Evolutionary conservation across 2,797 vertebrate species (phyloP).

Genomic region (Gouania willdenowi): DNA sequence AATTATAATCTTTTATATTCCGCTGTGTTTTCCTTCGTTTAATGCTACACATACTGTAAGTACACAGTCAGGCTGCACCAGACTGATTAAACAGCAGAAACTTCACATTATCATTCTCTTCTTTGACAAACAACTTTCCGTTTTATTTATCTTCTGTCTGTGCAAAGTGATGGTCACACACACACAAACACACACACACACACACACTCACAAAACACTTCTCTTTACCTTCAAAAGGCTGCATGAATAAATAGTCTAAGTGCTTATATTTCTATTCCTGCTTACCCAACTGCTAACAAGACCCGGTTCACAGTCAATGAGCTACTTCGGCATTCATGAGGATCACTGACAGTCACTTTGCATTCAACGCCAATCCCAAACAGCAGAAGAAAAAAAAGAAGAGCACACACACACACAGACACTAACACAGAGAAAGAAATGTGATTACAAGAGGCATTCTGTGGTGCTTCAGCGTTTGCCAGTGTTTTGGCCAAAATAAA

Average conservation of each 20-base stretch:
- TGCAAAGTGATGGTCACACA: conserved; percentile 27
- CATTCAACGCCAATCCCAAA: conserved; percentile 81
- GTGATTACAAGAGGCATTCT: conserved; percentile 66
- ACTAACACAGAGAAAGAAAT: conserved; percentile 58
- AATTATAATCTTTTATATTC: too few species aligned
- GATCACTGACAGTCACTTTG: conserved; percentile 82
- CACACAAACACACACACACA: conserved; percentile 14
- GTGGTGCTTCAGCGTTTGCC: conserved; percentile 60
- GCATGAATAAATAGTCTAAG: conserved; percentile 72
- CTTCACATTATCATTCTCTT: conserved; percentile 22
- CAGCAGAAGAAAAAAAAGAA: conserved; percentile 58
- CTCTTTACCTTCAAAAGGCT: conserved; percentile 72
- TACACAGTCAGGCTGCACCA: not conserved
- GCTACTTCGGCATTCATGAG: conserved; percentile 82
- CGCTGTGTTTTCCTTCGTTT: too few species aligned
- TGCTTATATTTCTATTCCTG: conserved; percentile 76
- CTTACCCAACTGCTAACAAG: conserved; percentile 77
- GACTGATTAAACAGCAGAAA: conserved; percentile 32
- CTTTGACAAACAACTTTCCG: conserved; percentile 16
- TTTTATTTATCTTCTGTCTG: conserved; percentile 11
- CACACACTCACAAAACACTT: conserved; percentile 37
- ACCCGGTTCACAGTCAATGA: conserved; percentile 81
- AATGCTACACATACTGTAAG: not conserved
- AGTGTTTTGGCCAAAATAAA: conserved; percentile 69
- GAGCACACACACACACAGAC: conserved; percentile 36